Conservation (phyloP, 2,888 invertebrate species). For the Dorcus parallelipipedus region DNA sequence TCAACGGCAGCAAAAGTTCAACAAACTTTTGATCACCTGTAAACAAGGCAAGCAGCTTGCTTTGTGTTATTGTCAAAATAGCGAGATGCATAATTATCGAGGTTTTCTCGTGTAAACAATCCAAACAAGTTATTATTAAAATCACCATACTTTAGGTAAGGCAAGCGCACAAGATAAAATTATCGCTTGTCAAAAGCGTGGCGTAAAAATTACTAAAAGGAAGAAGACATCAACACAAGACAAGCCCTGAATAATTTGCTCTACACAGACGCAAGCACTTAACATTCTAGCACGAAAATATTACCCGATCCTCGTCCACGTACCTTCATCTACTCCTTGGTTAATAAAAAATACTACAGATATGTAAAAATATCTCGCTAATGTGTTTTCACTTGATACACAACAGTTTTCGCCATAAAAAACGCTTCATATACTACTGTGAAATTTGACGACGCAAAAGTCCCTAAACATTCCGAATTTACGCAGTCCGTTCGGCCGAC, state of each 20-base stretch:
- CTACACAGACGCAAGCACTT: too few relatives aligned
- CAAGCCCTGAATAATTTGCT: neutral
- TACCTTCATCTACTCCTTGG: constrained; percentile 49
- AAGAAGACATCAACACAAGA: constrained; percentile 2
- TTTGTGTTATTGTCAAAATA: neutral
- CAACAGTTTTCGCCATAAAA: constrained; percentile 43
- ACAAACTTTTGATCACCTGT: constrained; percentile 38
- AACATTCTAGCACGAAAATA: too few relatives aligned
- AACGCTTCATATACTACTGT: constrained; percentile 18
- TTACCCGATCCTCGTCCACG: constrained; percentile 10
- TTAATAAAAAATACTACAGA: constrained; percentile 39
- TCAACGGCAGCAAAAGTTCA: constrained; percentile 30
- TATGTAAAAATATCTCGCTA: constrained; percentile 38
- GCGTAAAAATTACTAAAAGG: constrained; percentile 1
- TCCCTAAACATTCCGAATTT: constrained; percentile 18
- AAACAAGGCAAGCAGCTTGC: constrained; percentile 14
- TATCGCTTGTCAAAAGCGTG: neutral
- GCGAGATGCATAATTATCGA: neutral
- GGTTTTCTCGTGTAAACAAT: neutral
- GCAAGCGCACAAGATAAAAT: neutral
- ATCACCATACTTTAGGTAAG: neutral
- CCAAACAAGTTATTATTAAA: neutral
- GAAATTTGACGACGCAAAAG: constrained; percentile 19
- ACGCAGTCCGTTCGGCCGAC: neutral
- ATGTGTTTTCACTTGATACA: constrained; percentile 34